phyloP scores from a whole-genome alignment of 2,113 vertebrate genomes.

The Oryzias javanicus region DNA sequence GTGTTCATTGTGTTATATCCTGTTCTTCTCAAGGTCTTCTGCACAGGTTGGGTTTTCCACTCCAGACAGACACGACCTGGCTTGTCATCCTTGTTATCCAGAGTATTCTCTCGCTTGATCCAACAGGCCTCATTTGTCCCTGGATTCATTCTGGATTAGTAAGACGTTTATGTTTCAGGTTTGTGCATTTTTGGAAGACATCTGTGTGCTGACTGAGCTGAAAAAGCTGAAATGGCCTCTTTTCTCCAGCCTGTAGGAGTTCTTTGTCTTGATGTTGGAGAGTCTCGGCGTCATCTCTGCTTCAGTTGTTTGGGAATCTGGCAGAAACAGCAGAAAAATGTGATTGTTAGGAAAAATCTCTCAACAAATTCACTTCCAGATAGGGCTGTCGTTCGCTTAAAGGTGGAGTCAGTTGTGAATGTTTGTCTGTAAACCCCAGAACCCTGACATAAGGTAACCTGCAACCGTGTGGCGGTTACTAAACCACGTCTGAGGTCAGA shows the following conservation, averaged over 20 bases:
- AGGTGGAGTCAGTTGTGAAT: too few relatives aligned
- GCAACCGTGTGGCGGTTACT: too few relatives aligned
- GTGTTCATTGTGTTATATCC: too few relatives aligned
- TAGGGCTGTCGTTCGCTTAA: too few relatives aligned
- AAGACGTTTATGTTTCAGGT: conserved; percentile 31
- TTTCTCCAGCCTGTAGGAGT: conserved; percentile 34
- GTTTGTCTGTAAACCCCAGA: too few relatives aligned
- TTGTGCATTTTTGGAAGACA: conserved; percentile 30
- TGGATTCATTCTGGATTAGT: conserved; percentile 38
- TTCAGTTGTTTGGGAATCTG: conserved; percentile 35
- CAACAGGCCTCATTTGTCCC: conserved; percentile 53
- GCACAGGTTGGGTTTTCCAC: conserved; percentile 45
- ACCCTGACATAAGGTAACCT: too few relatives aligned
- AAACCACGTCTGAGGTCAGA: too few relatives aligned
- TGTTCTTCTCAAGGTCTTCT: too few relatives aligned
- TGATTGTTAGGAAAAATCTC: background rate
- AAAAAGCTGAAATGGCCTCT: conserved; percentile 43
- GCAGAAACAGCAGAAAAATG: background rate
- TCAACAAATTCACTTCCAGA: too few relatives aligned
- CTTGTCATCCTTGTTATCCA: conserved; percentile 26
- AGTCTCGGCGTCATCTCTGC: conserved; percentile 33
- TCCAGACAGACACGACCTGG: conserved; percentile 52
- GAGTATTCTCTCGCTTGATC: conserved; percentile 57
- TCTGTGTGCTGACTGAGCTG: conserved; percentile 44
- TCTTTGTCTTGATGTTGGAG: conserved; percentile 22